Percentiles rank a stretch among this genome's conserved stretches.
These are phyloP conservation scores for Andrena dorsata DNA, from an alignment of 2,888 invertebrate genomes.

Conservation along the genomic window DNA sequence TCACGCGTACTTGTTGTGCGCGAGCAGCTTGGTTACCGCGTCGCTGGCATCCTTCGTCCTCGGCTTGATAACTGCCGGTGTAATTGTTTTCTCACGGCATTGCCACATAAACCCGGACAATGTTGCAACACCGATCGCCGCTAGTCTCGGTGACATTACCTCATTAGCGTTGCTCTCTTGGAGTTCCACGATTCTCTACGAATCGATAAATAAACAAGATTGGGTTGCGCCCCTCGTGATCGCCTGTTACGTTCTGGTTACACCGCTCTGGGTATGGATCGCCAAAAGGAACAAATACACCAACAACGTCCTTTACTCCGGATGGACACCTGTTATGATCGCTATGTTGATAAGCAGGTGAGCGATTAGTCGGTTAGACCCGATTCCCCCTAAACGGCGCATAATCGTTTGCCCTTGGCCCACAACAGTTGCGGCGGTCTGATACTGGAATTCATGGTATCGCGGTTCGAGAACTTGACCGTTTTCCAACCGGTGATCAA, in stretches of 20 bases:
- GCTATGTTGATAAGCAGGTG: constrained; percentile 93
- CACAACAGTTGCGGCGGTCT: constrained; percentile 88
- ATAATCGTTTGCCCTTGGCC: not conserved
- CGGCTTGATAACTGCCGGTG: constrained; percentile 90
- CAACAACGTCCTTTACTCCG: constrained; percentile 89
- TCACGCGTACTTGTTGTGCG: constrained; percentile 90
- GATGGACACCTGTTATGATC: constrained; percentile 92
- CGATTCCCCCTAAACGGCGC: not conserved
- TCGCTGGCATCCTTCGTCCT: constrained; percentile 91
- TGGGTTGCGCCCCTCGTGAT: constrained; percentile 89
- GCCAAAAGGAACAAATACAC: constrained; percentile 90
- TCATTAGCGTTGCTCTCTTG: constrained; percentile 88
- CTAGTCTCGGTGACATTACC: constrained; percentile 92
- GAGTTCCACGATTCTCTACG: constrained; percentile 87
- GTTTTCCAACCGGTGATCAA: constrained; percentile 94
- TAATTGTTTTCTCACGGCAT: constrained; percentile 89
- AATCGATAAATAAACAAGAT: constrained; percentile 87
- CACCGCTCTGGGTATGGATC: constrained; percentile 91
- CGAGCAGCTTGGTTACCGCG: constrained; percentile 91
- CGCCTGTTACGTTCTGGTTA: constrained; percentile 88
- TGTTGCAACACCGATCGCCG: constrained; percentile 92
- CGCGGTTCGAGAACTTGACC: constrained; percentile 89
- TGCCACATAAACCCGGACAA: constrained; percentile 92
- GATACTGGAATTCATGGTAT: constrained; percentile 90
- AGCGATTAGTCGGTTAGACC: constrained; percentile 26